phyloP scores from a whole-genome alignment of 2,113 vertebrate species.

The Cavia aperea region DNA sequence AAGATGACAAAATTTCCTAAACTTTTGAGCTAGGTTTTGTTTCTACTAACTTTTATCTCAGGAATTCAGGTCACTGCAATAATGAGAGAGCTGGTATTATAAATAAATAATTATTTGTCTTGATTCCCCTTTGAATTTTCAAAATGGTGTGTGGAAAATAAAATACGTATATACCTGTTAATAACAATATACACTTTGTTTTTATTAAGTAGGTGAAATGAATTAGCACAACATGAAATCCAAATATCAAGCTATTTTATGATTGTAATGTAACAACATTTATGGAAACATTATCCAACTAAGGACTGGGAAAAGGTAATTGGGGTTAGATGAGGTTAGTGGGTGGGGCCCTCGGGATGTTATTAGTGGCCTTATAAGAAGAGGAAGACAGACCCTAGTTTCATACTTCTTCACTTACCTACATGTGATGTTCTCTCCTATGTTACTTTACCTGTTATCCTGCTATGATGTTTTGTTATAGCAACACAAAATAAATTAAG shows the following conservation, averaged over 20 bases:
- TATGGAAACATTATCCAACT: conserved; percentile 38
- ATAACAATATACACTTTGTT: conserved; percentile 1
- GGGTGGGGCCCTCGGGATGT: not conserved
- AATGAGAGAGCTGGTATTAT: not conserved
- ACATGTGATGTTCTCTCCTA: not conserved
- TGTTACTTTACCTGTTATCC: not conserved
- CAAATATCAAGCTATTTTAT: conserved; percentile 29
- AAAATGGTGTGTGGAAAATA: not conserved
- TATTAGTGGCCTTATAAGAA: not conserved
- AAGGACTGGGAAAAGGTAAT: not conserved
- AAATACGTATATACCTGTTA: not conserved
- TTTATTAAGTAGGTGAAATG: conserved; percentile 28
- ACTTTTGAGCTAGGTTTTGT: not conserved
- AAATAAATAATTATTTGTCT: conserved; percentile 6
- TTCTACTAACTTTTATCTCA: not conserved
- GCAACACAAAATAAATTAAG: not conserved
- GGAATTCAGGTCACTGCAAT: not conserved
- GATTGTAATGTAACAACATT: conserved; percentile 26
- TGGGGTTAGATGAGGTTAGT: not conserved
- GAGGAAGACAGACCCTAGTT: not conserved
- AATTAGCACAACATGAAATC: conserved; percentile 32
- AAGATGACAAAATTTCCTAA: not conserved
- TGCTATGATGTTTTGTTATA: not conserved
- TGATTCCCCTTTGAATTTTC: not conserved
- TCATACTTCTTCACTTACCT: not conserved